phyloP scores from a whole-genome alignment of 2,113 vertebrate genomes.

The Gopherus evgoodei region DNA sequence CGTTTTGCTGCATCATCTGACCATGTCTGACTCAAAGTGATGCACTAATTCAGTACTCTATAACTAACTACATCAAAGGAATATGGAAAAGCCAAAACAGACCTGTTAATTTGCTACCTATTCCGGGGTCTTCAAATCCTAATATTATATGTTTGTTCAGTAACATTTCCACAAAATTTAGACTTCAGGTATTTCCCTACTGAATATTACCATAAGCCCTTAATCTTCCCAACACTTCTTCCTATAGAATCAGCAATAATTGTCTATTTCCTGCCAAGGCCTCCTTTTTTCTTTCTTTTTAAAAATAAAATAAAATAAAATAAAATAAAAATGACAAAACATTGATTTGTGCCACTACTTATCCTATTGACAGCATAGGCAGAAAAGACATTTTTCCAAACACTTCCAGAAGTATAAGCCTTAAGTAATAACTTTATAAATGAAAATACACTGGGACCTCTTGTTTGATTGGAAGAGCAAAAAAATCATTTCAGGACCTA shows the following conservation, averaged over 20 bases:
- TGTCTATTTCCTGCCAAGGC: neutral
- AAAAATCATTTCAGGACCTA: neutral
- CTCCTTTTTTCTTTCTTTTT: neutral
- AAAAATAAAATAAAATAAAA: neutral
- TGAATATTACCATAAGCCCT: neutral
- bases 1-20: accelerated
- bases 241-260: neutral
- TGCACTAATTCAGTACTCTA: accelerated
- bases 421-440: neutral
- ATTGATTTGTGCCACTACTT: accelerated
- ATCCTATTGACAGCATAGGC: neutral
- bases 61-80: accelerated
- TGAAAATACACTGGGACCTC: neutral
- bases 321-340: neutral
- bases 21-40: neutral
- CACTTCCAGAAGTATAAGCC: neutral
- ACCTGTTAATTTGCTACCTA: neutral
- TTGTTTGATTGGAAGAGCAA: neutral
- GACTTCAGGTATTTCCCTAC: neutral
- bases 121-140: neutral
- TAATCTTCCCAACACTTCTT: neutral
- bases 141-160: neutral
- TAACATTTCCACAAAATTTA: neutral
- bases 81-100: accelerated
- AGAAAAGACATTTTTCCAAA: neutral